These are phyloP conservation scores for Chitala chitala DNA, from an alignment of 2,113 vertebrate species.

Conservation along the genomic window DNA sequence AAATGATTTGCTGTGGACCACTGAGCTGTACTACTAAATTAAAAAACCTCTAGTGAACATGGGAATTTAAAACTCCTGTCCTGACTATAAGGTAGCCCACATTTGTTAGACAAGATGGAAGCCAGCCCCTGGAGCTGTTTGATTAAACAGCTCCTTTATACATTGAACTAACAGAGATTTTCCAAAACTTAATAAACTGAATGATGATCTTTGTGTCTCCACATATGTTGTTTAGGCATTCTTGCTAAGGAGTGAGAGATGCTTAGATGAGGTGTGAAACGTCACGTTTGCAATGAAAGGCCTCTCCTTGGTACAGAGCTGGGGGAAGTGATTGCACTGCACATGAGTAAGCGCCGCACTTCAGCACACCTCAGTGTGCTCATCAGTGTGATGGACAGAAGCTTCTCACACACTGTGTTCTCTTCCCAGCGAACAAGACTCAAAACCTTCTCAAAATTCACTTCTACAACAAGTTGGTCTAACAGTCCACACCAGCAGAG, in stretches of 20 bases:
- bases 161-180: too few relatives aligned
- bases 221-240: too few relatives aligned
- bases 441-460: background rate
- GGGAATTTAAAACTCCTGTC: background rate
- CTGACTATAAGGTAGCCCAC: background rate
- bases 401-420: background rate
- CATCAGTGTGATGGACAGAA: slow-evolving; percentile 17
- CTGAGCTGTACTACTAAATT: background rate
- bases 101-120: background rate
- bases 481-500: background rate
- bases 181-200: too few relatives aligned
- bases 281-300: background rate
- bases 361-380: slow-evolving; percentile 8
- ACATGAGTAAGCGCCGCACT: slow-evolving; percentile 4
- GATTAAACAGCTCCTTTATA: background rate
- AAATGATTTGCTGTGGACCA: background rate
- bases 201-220: too few relatives aligned
- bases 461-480: background rate
- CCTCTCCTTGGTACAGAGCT: background rate
- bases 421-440: background rate
- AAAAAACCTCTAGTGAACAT: background rate
- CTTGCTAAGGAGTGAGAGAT: too few relatives aligned
- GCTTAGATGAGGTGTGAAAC: too few relatives aligned
- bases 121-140: background rate
- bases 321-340: background rate